These are phyloP conservation scores for Strigamia crassipes DNA, from an alignment of 2,888 invertebrate species.

Conservation along the genomic window DNA sequence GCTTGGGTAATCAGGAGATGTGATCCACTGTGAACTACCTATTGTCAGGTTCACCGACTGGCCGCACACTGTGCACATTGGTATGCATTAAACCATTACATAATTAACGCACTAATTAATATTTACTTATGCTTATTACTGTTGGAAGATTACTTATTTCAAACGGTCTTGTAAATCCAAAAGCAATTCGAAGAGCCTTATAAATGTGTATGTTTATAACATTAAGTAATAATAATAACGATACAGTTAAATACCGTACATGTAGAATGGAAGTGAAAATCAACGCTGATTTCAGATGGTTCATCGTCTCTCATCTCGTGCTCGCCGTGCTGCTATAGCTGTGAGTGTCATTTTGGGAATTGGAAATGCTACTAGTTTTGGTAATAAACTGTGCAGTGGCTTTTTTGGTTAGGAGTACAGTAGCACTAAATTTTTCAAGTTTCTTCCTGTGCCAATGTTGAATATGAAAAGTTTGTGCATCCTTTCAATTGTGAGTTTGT, in stretches of 20 bases:
- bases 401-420: background rate
- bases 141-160: constrained; percentile 8
- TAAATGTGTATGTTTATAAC: background rate
- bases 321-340: background rate
- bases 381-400: background rate
- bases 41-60: constrained; percentile 29
- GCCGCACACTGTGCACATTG: constrained; percentile 12
- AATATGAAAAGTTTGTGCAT: background rate
- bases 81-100: background rate
- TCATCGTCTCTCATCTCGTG: background rate
- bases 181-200: background rate
- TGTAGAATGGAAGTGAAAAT: background rate
- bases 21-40: constrained; percentile 29
- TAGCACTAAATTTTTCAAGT: constrained; percentile 2
- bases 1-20: constrained; percentile 39
- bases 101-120: background rate
- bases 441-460: background rate
- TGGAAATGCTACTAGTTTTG: background rate
- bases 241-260: background rate
- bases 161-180: background rate
- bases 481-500: constrained; percentile 18
- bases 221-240: background rate
- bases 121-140: constrained; percentile 13
- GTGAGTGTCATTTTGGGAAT: background rate
- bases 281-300: background rate